Conservation (phyloP, 2,888 invertebrate species). For the Argyresthia goedartella region DNA sequence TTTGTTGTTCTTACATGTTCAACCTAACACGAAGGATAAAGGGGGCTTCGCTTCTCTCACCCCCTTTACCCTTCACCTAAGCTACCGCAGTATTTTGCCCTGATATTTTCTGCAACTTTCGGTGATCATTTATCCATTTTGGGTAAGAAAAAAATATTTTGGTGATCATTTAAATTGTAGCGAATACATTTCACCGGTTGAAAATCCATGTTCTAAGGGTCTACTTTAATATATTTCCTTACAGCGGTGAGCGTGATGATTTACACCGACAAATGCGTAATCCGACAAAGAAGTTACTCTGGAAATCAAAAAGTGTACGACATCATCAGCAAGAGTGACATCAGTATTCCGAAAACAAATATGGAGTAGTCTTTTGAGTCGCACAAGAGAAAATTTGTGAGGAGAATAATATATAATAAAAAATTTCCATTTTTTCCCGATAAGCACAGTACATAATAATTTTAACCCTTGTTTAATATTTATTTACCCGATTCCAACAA, state of each 20-base stretch:
- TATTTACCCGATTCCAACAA: too few species aligned
- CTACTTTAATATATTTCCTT: conserved; percentile 12
- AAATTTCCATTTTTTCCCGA: neutral
- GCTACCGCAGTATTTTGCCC: too few species aligned
- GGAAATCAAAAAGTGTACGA: conserved; percentile 30
- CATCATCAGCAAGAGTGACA: conserved; percentile 42
- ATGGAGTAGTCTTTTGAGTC: neutral
- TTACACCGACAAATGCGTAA: conserved; percentile 38
- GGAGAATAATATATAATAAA: neutral
- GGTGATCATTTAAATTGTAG: too few species aligned
- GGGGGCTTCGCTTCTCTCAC: too few species aligned
- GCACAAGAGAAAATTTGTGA: neutral
- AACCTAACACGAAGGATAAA: too few species aligned
- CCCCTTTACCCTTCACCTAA: too few species aligned
- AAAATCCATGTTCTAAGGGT: neutral
- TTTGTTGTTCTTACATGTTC: too few species aligned
- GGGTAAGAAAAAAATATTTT: too few species aligned
- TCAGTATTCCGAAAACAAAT: conserved; percentile 25
- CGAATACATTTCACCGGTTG: neutral
- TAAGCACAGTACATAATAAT: neutral
- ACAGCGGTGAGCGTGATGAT: conserved; percentile 50
- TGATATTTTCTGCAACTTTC: too few species aligned
- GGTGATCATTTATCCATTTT: too few species aligned
- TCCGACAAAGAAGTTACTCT: conserved; percentile 29
- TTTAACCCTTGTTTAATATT: too few species aligned